Percentiles rank a stretch among this genome's conserved stretches.
phyloP scores from a whole-genome alignment of 1,140 invertebrate species.

The Pogonomyrmex barbatus region DNA sequence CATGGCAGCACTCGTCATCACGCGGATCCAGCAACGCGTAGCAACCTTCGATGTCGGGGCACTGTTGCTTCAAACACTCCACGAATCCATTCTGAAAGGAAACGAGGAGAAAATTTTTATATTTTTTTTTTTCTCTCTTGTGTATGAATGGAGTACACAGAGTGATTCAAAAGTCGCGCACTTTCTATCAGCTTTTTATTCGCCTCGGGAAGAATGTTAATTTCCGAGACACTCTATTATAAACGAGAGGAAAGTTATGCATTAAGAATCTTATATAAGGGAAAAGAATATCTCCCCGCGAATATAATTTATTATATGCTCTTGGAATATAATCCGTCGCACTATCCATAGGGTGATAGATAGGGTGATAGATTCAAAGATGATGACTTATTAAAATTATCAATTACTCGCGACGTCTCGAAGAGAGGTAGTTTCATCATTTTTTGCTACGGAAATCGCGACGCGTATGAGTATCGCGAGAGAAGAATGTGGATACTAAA shows the following conservation, averaged over 20 bases:
- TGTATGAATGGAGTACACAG: not conserved
- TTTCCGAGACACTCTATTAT: not conserved
- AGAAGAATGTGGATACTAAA: slow-evolving; percentile 19
- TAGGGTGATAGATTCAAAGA: slow-evolving; percentile 3
- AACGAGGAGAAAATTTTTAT: not conserved
- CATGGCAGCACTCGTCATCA: slow-evolving; percentile 88
- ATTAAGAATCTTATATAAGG: not conserved
- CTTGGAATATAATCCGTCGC: not conserved
- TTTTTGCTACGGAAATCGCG: slow-evolving; percentile 4
- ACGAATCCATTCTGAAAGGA: slow-evolving; percentile 90
- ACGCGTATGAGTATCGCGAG: not conserved
- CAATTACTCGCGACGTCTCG: slow-evolving; percentile 4
- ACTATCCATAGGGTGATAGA: not conserved
- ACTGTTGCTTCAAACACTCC: slow-evolving; percentile 88
- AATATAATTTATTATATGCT: slow-evolving; percentile 30
- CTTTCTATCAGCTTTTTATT: not conserved
- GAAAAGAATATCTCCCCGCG: not conserved
- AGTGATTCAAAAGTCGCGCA: not conserved
- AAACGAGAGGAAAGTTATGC: not conserved
- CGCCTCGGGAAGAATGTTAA: not conserved
- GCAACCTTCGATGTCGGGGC: slow-evolving; percentile 90
- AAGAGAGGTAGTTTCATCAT: slow-evolving; percentile 5
- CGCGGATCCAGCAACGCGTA: slow-evolving; percentile 88
- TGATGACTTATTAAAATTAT: slow-evolving; percentile 29
- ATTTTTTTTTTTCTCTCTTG: not conserved